phyloP scores from a whole-genome alignment of 2,797 vertebrate genomes.

The Melanotaenia boesemani region DNA sequence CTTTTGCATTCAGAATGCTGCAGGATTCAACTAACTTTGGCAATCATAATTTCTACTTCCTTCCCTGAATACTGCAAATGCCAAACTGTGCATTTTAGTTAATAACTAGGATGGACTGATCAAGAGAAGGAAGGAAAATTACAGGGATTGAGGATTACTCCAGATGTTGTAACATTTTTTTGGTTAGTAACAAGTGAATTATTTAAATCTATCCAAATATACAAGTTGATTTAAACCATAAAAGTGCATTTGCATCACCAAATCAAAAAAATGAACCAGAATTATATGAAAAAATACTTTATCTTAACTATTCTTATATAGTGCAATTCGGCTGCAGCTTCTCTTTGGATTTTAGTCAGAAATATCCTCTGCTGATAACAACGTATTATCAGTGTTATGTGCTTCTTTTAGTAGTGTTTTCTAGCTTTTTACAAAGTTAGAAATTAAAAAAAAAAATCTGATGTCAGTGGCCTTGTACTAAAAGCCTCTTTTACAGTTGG shows the following conservation, averaged over 20 bases:
- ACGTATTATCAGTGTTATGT: neutral
- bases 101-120: neutral
- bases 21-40: no score
- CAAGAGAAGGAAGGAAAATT: neutral
- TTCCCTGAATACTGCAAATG: neutral
- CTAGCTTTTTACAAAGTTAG: neutral
- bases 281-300: no score
- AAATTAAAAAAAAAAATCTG: slow-evolving; percentile 9
- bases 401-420: neutral
- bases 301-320: no score
- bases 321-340: no score
- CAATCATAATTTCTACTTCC: neutral
- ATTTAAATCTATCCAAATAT: no score
- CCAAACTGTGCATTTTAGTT: neutral
- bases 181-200: no score
- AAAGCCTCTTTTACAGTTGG: slow-evolving; percentile 4
- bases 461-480: slow-evolving; percentile 37
- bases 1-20: no score
- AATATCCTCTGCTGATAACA: neutral
- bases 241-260: no score
- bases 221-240: no score
- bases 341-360: no score
- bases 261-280: no score
- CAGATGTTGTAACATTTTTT: no score
- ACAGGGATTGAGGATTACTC: neutral